Percentiles rank a stretch among this genome's conserved stretches.
phyloP scores from a whole-genome alignment of 2,888 invertebrate species.

The Athalia cordata region DNA sequence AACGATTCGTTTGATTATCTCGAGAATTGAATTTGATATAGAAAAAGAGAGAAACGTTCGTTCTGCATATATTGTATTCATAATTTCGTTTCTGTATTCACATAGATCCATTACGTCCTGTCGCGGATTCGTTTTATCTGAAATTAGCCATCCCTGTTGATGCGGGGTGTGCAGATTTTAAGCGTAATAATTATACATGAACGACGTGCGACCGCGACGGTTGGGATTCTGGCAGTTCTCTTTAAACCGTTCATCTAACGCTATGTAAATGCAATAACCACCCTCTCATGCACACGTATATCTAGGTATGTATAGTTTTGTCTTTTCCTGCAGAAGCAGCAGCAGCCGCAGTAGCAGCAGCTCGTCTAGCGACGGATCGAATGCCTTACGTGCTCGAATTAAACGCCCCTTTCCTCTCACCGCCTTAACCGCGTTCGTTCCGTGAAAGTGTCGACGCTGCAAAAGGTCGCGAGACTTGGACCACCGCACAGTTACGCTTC shows the following conservation, averaged over 20 bases:
- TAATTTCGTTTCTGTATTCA: too few species aligned
- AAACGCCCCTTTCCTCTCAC: conserved; percentile 8
- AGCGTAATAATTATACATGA: not conserved
- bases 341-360: not conserved
- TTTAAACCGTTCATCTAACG: too few species aligned
- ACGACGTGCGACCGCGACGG: not conserved
- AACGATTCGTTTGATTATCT: too few species aligned
- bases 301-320: not conserved
- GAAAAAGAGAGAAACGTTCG: too few species aligned
- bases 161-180: too few species aligned
- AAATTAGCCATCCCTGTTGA: too few species aligned
- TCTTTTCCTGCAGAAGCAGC: not conserved
- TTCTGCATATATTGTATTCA: too few species aligned
- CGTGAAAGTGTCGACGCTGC: conserved; percentile 41
- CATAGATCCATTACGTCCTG: too few species aligned
- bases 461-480: conserved; percentile 20
- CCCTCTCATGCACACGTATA: too few species aligned
- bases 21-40: too few species aligned
- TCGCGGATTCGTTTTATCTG: too few species aligned
- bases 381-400: conserved; percentile 39
- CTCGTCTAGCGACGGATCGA: conserved; percentile 5
- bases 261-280: too few species aligned
- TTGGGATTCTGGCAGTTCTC: not conserved
- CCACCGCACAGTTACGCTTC: not conserved
- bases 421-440: conserved; percentile 4